Percentiles rank a stretch among this genome's conserved stretches.
phyloP scores from a whole-genome alignment of 2,888 invertebrate genomes.

The Tetragonula carbonaria region DNA sequence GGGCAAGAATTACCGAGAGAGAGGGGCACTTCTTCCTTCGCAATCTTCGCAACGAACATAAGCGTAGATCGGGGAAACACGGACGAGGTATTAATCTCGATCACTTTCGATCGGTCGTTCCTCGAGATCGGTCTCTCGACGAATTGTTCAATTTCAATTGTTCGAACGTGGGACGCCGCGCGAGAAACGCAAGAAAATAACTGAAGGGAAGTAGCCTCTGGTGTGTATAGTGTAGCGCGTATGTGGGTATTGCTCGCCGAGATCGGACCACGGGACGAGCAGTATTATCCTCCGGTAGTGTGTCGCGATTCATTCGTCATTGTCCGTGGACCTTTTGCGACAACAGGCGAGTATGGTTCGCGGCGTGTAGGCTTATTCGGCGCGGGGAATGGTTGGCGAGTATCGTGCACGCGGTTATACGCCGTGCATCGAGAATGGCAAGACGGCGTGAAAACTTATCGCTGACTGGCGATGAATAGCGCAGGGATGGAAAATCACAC shows the following conservation, averaged over 20 bases:
- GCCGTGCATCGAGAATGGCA: slow-evolving; percentile 5
- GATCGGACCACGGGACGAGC: slow-evolving; percentile 52
- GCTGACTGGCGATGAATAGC: background rate
- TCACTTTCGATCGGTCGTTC: slow-evolving; percentile 3
- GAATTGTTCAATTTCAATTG: slow-evolving; percentile 33
- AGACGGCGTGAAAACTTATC: slow-evolving; percentile 40
- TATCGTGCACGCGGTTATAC: slow-evolving; percentile 18
- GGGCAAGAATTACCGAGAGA: too few species aligned
- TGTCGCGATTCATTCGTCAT: slow-evolving; percentile 68
- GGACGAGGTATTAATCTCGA: slow-evolving; percentile 3
- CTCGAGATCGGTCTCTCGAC: background rate
- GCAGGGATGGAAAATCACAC: slow-evolving; percentile 1
- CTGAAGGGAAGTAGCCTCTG: slow-evolving; percentile 16
- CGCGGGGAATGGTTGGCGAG: slow-evolving; percentile 44
- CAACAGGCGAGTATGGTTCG: slow-evolving; percentile 55
- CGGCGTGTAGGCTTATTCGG: slow-evolving; percentile 56
- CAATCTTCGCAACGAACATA: background rate
- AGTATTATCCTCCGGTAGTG: slow-evolving; percentile 58
- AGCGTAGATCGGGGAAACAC: background rate
- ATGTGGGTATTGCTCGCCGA: slow-evolving; percentile 33
- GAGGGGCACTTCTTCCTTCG: background rate
- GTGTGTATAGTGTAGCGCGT: background rate
- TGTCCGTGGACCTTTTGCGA: slow-evolving; percentile 65
- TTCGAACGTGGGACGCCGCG: slow-evolving; percentile 34
- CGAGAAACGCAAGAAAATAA: slow-evolving; percentile 32